These are phyloP conservation scores for Gorsachius magnificus DNA, from an alignment of 2,797 vertebrate genomes.

Conservation along the genomic window DNA sequence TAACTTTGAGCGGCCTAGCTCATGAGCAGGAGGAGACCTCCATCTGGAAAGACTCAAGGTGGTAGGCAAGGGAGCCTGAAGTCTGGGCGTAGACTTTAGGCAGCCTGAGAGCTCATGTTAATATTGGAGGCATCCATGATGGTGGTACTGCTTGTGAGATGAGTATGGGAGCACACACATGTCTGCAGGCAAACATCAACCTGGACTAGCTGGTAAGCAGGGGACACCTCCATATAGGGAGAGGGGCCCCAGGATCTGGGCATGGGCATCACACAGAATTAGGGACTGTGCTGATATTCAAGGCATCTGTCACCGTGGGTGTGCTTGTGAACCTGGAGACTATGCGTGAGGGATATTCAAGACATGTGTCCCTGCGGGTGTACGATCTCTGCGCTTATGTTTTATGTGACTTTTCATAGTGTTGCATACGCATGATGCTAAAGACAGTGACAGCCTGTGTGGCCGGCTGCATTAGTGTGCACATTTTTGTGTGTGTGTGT, in stretches of 20 bases:
- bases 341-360: neutral
- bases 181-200: neutral
- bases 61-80: neutral
- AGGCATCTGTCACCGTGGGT: neutral
- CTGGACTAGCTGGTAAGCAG: neutral
- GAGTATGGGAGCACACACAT: neutral
- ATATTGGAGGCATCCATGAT: neutral
- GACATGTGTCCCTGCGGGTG: neutral
- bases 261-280: accelerated
- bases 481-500: no score
- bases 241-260: neutral
- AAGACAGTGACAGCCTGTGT: neutral
- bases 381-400: neutral
- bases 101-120: neutral
- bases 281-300: neutral
- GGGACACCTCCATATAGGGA: neutral
- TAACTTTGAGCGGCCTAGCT: neutral
- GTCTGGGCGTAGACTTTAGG: neutral
- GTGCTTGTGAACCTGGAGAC: neutral
- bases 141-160: neutral
- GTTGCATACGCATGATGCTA: accelerated
- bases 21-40: neutral
- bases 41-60: neutral
- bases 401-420: neutral
- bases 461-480: neutral